These are phyloP conservation scores for Drosophila mimetica DNA, from an alignment of 2,888 invertebrate genomes.

Conservation along the genomic window DNA sequence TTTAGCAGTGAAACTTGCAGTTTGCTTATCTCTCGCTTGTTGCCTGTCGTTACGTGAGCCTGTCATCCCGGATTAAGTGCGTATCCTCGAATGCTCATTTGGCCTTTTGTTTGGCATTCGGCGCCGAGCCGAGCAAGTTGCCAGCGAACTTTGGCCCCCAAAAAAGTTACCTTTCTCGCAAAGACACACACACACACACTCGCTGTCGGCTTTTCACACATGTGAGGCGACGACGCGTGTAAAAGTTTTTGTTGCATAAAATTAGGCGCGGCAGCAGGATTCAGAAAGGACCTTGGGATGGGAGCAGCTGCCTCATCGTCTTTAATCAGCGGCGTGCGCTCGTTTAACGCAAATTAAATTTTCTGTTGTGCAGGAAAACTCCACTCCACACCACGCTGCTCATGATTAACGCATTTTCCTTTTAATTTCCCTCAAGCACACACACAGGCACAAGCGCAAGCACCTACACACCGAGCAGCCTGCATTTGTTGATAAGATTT, in stretches of 20 bases:
- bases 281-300: constrained; percentile 16
- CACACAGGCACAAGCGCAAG: constrained; percentile 22
- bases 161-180: constrained; percentile 65
- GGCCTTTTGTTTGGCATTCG: constrained; percentile 53
- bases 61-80: constrained; percentile 73
- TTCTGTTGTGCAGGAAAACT: constrained; percentile 58
- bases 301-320: constrained; percentile 47
- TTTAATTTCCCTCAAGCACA: constrained; percentile 67
- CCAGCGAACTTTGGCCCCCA: constrained; percentile 55
- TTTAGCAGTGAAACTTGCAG: constrained; percentile 52
- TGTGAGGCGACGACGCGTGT: constrained; percentile 71
- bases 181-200: constrained; percentile 5
- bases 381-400: constrained; percentile 13
- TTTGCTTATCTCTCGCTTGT: constrained; percentile 60
- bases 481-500: constrained; percentile 77
- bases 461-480: constrained; percentile 13
- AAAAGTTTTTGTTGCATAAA: constrained; percentile 76
- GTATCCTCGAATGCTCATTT: constrained; percentile 56
- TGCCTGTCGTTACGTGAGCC: constrained; percentile 61
- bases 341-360: constrained; percentile 80
- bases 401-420: constrained; percentile 78
- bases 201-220: constrained; percentile 41
- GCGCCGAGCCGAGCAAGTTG: constrained; percentile 8
- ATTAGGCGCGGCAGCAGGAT: constrained; percentile 47
- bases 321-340: constrained; percentile 69